Evolutionary conservation across 2,797 vertebrate genomes (phyloP).

Genomic region (Rhinella marina): DNA sequence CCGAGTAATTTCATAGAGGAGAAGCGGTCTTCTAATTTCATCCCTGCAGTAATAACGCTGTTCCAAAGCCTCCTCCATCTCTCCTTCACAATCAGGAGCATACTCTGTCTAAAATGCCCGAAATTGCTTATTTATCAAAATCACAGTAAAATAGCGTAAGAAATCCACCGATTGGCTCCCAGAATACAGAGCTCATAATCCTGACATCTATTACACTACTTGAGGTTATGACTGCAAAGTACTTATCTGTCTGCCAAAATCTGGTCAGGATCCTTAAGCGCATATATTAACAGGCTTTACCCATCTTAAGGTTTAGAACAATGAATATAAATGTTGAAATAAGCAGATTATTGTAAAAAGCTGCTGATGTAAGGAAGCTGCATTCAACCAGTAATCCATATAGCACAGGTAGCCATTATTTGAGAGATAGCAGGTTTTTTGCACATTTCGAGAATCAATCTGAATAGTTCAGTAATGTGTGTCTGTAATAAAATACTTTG

Average conservation of each 20-base stretch:
- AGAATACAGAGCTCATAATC: background rate
- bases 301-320: background rate
- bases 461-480: background rate
- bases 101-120: background rate
- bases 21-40: background rate
- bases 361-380: background rate
- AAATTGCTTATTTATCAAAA: conserved; percentile 6
- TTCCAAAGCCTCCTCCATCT: background rate
- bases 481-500: background rate
- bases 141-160: background rate
- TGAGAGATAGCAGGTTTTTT: background rate
- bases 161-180: background rate
- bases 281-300: conserved; percentile 4
- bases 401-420: background rate
- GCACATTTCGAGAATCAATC: background rate
- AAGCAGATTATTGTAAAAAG: background rate
- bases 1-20: background rate
- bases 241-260: background rate
- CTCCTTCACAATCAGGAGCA: background rate
- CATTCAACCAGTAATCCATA: background rate
- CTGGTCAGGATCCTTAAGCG: background rate
- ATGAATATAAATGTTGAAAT: conserved; percentile 8
- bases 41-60: background rate
- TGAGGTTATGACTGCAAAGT: background rate
- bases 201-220: background rate